Percentiles rank a stretch among this genome's conserved stretches.
Evolutionary conservation across 2,888 invertebrate species (phyloP).

Genomic region (Dryobota labecula): DNA sequence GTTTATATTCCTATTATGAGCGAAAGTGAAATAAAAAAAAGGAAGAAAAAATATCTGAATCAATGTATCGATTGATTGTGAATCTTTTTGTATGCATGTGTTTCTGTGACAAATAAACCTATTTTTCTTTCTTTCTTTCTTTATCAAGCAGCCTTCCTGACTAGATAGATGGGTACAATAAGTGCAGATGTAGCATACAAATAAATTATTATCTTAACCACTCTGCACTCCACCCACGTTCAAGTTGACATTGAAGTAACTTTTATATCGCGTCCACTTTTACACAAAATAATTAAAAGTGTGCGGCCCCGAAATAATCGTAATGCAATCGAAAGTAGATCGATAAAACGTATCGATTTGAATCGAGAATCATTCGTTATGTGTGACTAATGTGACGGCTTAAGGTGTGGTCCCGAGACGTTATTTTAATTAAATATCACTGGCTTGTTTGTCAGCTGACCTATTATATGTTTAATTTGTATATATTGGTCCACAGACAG

Average conservation of each 20-base stretch:
- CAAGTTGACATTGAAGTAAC: constrained; percentile 58
- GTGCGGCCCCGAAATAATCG: constrained; percentile 62
- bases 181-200: background rate
- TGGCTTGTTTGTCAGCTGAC: constrained; percentile 32
- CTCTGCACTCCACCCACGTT: constrained; percentile 16
- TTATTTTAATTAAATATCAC: constrained; percentile 41
- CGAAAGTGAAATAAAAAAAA: too few species aligned
- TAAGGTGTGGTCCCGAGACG: constrained; percentile 58
- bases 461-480: constrained; percentile 1
- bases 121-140: too few species aligned
- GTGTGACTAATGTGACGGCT: constrained; percentile 54
- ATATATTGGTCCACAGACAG: background rate
- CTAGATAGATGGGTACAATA: background rate
- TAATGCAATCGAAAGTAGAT: constrained; percentile 65
- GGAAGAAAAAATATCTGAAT: too few species aligned
- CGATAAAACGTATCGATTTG: constrained; percentile 61
- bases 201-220: too few species aligned
- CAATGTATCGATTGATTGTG: too few species aligned
- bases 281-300: constrained; percentile 56
- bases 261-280: constrained; percentile 47
- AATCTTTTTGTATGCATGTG: too few species aligned
- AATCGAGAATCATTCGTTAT: constrained; percentile 59
- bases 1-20: too few species aligned
- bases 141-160: background rate
- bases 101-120: too few species aligned